Percentiles rank a stretch among this genome's conserved stretches.
Conservation (phyloP, 2,888 invertebrate species). For the Perdita meconis region DNA sequence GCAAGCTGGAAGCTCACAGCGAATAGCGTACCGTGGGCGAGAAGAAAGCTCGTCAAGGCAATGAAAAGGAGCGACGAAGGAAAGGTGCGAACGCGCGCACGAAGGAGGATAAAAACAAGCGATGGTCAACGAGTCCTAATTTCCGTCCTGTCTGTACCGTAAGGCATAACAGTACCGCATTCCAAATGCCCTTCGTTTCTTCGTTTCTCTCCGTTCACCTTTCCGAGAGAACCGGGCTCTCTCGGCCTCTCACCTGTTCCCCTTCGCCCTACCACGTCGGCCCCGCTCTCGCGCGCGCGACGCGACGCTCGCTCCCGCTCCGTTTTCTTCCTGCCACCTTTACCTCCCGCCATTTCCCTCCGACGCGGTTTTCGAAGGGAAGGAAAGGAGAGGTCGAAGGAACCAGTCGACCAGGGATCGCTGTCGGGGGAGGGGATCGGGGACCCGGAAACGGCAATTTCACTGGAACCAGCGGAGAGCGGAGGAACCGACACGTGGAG, state of each 20-base stretch:
- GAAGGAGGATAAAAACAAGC: conserved; percentile 51
- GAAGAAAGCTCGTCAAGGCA: not conserved
- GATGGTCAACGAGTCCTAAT: conserved; percentile 77
- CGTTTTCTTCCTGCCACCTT: conserved; percentile 55
- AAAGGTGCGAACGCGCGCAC: conserved; percentile 12
- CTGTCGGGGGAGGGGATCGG: conserved; percentile 34
- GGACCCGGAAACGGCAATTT: conserved; percentile 77
- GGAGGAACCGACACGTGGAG: conserved; percentile 65
- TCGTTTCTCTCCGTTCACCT: conserved; percentile 79
- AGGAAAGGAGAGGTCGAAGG: conserved; percentile 63
- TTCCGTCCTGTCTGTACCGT: conserved; percentile 83
- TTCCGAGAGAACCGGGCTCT: conserved; percentile 69
- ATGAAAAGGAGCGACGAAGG: not conserved
- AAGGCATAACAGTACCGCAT: conserved; percentile 83
- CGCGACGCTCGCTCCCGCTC: conserved; percentile 21
- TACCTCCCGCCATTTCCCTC: conserved; percentile 49
- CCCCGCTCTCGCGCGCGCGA: conserved; percentile 42
- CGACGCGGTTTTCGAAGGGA: conserved; percentile 61
- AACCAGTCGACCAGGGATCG: conserved; percentile 17
- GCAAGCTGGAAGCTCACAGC: too few relatives aligned
- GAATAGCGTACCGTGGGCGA: not conserved
- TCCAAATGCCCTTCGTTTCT: conserved; percentile 82
- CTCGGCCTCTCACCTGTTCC: conserved; percentile 77
- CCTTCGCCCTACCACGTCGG: conserved; percentile 72
- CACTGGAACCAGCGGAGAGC: conserved; percentile 61